Evolutionary conservation across 2,113 vertebrate species (phyloP).

Genomic region (Tricholaema leucomelas): DNA sequence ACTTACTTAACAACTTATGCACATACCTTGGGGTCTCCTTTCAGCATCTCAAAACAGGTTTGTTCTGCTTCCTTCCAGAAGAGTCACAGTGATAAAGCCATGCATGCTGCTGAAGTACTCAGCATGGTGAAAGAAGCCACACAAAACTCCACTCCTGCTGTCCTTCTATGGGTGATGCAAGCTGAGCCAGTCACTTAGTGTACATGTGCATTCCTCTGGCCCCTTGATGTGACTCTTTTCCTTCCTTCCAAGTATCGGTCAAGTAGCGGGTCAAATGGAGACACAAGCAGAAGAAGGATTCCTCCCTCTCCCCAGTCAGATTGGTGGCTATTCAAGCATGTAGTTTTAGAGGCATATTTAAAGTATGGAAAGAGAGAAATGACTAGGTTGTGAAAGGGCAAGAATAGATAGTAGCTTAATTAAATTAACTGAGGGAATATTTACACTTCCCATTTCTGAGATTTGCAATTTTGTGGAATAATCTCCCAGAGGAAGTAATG

Average conservation of each 20-base stretch:
- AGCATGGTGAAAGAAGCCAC: background rate
- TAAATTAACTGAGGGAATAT: slow-evolving; percentile 64
- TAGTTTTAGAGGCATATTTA: background rate
- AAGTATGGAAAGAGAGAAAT: background rate
- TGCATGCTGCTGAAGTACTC: background rate
- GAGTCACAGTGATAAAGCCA: background rate
- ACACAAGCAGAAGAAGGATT: background rate
- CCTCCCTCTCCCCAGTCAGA: background rate
- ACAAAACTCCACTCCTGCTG: background rate
- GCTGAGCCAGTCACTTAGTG: background rate
- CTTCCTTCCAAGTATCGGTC: background rate
- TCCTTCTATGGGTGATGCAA: background rate
- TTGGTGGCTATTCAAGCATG: background rate
- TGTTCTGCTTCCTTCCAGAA: background rate
- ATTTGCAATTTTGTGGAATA: slow-evolving; percentile 31
- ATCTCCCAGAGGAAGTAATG: slow-evolving; percentile 44
- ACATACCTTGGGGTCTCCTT: background rate
- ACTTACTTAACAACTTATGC: background rate
- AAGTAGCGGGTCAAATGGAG: background rate
- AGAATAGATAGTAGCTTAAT: slow-evolving; percentile 24
- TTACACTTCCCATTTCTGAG: slow-evolving; percentile 58
- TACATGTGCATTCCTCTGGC: rapidly evolving
- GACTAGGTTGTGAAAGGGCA: slow-evolving; percentile 12
- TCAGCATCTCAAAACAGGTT: background rate
- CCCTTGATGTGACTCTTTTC: background rate